Conservation (phyloP, 2,113 vertebrate species). For the Ceratotherium simum region DNA sequence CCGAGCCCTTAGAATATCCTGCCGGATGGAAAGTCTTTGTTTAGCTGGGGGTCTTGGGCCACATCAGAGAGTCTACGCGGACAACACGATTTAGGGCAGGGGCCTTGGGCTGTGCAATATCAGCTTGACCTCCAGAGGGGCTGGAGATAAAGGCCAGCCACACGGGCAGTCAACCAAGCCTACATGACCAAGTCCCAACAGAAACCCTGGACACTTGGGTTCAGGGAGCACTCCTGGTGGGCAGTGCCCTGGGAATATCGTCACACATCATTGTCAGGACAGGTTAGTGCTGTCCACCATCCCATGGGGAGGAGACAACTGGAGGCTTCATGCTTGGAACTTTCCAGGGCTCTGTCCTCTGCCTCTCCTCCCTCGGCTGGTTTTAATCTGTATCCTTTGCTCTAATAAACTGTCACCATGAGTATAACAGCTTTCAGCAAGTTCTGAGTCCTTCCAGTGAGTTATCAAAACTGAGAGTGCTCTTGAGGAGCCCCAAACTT, state of each 20-base stretch:
- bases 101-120: not conserved
- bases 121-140: not conserved
- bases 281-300: rapidly evolving
- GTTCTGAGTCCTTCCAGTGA: not conserved
- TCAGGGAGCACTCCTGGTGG: not conserved
- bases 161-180: not conserved
- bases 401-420: not conserved
- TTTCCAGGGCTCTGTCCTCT: not conserved
- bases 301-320: not conserved
- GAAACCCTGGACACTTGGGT: not conserved
- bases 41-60: not conserved
- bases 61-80: not conserved
- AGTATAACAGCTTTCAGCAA: not conserved
- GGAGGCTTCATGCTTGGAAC: not conserved
- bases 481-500: not conserved
- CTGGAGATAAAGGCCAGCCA: not conserved
- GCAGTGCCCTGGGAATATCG: rapidly evolving
- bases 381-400: not conserved
- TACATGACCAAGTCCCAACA: not conserved
- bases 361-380: not conserved
- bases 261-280: not conserved
- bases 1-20: not conserved
- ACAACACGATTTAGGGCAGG: not conserved
- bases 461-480: not conserved
- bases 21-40: not conserved